Conservation (phyloP, 1,140 invertebrate genomes). For the Drosophila subpulchrella region DNA sequence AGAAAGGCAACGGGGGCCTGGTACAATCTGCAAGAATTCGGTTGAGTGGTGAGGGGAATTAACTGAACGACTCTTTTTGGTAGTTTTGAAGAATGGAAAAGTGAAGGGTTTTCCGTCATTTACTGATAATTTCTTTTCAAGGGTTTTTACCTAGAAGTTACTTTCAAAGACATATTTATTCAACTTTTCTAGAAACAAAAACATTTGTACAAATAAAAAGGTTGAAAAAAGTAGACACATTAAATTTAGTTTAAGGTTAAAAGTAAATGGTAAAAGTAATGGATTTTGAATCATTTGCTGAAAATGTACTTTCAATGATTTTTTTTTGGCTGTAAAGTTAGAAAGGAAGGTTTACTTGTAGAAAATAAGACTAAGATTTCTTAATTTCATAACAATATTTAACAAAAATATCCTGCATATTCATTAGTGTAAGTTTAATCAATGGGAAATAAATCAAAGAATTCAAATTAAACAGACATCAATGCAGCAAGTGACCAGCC, state of each 20-base stretch:
- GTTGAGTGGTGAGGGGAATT: conserved; percentile 52
- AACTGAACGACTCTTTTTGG: conserved; percentile 38
- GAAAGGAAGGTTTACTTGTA: no score
- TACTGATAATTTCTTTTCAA: conserved; percentile 12
- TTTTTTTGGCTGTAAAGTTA: no score
- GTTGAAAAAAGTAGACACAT: background rate
- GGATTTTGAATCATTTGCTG: no score
- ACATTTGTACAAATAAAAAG: background rate
- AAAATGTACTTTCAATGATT: no score
- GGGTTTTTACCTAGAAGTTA: background rate
- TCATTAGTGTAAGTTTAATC: background rate
- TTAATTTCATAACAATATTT: no score
- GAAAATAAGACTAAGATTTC: no score
- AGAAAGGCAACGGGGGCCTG: conserved; percentile 1
- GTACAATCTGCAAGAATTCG: conserved; percentile 25
- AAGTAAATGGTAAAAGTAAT: no score
- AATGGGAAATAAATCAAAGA: background rate
- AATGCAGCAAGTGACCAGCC: background rate
- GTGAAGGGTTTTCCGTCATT: conserved; percentile 13
- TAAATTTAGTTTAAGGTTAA: no score
- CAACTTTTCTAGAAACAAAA: background rate
- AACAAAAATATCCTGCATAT: background rate
- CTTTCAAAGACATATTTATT: background rate
- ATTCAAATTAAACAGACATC: conserved; percentile 5
- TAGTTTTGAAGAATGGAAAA: conserved; percentile 16